phyloP scores from a whole-genome alignment of 2,888 invertebrate genomes.

The Eumerus sabulonum region DNA sequence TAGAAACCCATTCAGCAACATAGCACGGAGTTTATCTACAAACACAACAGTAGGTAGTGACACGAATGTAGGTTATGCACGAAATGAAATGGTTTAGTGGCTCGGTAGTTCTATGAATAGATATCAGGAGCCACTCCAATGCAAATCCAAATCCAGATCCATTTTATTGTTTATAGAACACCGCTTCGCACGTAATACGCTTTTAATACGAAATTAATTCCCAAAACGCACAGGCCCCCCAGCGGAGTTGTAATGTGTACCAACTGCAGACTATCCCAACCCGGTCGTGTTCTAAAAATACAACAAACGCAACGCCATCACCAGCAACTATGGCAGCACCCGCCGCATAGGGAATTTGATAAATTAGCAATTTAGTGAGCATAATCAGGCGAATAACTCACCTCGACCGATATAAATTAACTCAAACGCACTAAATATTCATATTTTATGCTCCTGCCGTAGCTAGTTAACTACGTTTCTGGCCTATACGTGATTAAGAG shows the following conservation, averaged over 20 bases:
- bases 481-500: too few species aligned
- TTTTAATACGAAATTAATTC: constrained; percentile 15
- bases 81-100: too few species aligned
- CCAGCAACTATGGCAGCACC: background rate
- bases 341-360: constrained; percentile 33
- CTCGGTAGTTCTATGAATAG: too few species aligned
- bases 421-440: constrained; percentile 41
- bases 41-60: background rate
- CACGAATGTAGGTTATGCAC: background rate
- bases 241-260: too few species aligned
- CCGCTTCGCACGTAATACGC: constrained; percentile 24
- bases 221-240: too few species aligned
- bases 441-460: constrained; percentile 17
- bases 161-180: background rate
- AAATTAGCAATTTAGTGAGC: constrained; percentile 45
- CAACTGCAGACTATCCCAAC: background rate
- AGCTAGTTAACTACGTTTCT: background rate
- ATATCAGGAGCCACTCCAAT: background rate
- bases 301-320: background rate
- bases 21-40: background rate
- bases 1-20: too few species aligned
- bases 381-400: constrained; percentile 47
- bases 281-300: background rate
- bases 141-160: constrained; percentile 7
- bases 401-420: constrained; percentile 44